phyloP scores from a whole-genome alignment of 2,113 vertebrate species.

The Cynoglossus semilaevis region DNA sequence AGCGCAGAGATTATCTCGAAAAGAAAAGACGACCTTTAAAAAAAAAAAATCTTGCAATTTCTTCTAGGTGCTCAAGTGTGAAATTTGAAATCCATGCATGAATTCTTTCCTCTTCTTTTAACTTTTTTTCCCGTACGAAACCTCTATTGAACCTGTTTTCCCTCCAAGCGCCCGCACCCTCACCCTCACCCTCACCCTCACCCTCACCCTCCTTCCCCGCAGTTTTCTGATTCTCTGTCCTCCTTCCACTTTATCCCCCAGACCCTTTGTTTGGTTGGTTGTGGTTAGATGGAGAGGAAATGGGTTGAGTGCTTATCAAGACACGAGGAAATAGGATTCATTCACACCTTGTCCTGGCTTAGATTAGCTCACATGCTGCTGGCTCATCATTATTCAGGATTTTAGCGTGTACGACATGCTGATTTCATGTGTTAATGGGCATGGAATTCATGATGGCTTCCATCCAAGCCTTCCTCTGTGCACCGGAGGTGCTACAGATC shows the following conservation, averaged over 20 bases:
- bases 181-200: slow-evolving; percentile 3
- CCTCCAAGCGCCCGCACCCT: too few relatives aligned
- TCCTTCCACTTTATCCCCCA: slow-evolving; percentile 9
- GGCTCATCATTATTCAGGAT: slow-evolving; percentile 49
- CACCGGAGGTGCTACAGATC: slow-evolving; percentile 14
- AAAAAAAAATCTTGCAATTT: slow-evolving; percentile 66
- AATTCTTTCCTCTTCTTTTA: slow-evolving; percentile 44
- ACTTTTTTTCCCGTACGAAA: slow-evolving; percentile 18
- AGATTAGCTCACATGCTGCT: slow-evolving; percentile 53
- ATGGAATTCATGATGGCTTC: slow-evolving; percentile 22
- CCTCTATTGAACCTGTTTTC: slow-evolving; percentile 41
- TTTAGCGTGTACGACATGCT: slow-evolving; percentile 23
- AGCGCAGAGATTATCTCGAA: slow-evolving; percentile 63
- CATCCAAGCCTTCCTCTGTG: slow-evolving; percentile 18
- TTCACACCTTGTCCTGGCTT: slow-evolving; percentile 60
- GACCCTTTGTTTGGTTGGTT: slow-evolving; percentile 62
- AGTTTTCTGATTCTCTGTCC: slow-evolving; percentile 28
- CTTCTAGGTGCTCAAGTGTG: slow-evolving; percentile 76
- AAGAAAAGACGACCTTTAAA: slow-evolving; percentile 60
- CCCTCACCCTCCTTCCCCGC: background rate
- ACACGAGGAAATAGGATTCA: slow-evolving; percentile 72
- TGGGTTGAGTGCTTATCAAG: slow-evolving; percentile 71
- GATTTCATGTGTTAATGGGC: slow-evolving; percentile 43
- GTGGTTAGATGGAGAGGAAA: slow-evolving; percentile 70
- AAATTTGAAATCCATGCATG: slow-evolving; percentile 83